Conservation (phyloP, 2,888 invertebrate genomes). For the Erannis defoliaria region DNA sequence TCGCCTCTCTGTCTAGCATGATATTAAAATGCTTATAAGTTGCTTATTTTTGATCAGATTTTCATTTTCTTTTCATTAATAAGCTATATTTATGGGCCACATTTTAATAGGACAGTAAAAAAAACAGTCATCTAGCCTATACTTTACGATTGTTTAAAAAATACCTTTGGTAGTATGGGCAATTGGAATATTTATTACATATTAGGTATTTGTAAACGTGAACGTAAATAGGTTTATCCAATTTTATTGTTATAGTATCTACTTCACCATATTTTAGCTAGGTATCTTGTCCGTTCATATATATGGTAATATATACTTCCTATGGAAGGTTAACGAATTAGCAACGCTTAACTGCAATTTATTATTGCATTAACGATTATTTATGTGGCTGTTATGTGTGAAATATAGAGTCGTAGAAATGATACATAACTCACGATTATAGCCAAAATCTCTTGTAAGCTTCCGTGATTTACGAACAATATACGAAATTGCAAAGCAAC, state of each 20-base stretch:
- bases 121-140: too few species aligned
- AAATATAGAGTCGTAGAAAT: conserved; percentile 24
- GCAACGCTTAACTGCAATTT: conserved; percentile 15
- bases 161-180: too few species aligned
- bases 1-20: too few species aligned
- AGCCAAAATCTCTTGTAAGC: conserved; percentile 20
- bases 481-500: neutral
- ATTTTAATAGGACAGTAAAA: too few species aligned
- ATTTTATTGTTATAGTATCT: neutral
- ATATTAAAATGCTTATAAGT: too few species aligned
- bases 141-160: too few species aligned
- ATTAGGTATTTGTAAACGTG: too few species aligned
- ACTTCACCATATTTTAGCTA: neutral
- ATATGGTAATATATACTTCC: too few species aligned
- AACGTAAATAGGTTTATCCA: neutral
- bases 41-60: too few species aligned
- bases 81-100: too few species aligned
- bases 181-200: too few species aligned
- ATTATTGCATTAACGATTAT: conserved; percentile 24
- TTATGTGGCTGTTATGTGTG: conserved; percentile 22
- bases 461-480: conserved; percentile 25
- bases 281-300: neutral
- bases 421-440: conserved; percentile 25
- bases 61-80: too few species aligned
- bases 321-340: conserved; percentile 18